Evolutionary conservation across 2,888 invertebrate species (phyloP).

Genomic region (Andrena minutula): DNA sequence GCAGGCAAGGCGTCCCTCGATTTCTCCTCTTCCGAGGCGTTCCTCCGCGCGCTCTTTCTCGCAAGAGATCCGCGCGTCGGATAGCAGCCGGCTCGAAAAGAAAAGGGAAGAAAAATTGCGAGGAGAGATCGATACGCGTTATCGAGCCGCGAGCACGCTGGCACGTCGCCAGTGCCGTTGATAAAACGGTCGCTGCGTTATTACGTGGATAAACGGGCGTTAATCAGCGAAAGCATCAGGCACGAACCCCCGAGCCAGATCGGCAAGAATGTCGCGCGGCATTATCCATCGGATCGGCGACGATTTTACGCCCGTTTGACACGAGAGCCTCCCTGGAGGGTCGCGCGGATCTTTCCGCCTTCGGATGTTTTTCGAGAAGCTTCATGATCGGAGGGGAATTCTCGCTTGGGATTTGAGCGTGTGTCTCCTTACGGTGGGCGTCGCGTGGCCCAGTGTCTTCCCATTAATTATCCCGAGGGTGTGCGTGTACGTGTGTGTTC

Average conservation of each 20-base stretch:
- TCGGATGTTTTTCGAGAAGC: no score
- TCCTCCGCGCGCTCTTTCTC: not conserved
- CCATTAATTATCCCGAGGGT: not conserved
- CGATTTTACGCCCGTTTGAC: constrained; percentile 14
- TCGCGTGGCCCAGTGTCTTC: constrained; percentile 9
- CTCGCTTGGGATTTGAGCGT: no score
- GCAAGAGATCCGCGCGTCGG: not conserved
- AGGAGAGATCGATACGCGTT: constrained; percentile 29
- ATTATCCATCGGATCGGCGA: constrained; percentile 22
- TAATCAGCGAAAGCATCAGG: constrained; percentile 48
- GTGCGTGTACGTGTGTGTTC: not conserved
- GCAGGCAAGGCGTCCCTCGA: not conserved
- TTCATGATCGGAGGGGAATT: no score
- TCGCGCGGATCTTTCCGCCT: no score
- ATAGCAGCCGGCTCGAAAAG: not conserved
- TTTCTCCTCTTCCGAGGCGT: not conserved
- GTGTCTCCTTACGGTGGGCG: not conserved
- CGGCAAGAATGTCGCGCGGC: constrained; percentile 22
- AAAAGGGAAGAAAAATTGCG: not conserved
- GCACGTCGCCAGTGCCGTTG: not conserved
- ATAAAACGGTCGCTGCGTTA: constrained; percentile 34
- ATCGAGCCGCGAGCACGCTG: constrained; percentile 21
- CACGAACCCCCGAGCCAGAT: constrained; percentile 31
- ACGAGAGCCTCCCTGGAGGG: constrained; percentile 1
- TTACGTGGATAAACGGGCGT: constrained; percentile 8